Base-by-base conservation (phyloP, 2,797 vertebrate species). In the Podarcis siculus region DNA sequence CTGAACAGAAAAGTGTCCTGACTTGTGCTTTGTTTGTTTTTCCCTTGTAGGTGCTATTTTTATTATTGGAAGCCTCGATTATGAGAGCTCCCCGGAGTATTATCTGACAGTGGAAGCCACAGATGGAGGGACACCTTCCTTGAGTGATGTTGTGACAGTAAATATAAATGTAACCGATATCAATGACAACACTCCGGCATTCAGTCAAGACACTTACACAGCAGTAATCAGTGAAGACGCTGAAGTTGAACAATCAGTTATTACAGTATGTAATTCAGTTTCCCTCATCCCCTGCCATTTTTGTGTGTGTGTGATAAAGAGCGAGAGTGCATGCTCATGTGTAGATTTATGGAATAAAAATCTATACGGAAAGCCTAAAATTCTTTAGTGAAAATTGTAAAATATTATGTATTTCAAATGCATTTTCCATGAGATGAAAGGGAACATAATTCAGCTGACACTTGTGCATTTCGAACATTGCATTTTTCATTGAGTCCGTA, bases 151-250 rank as follows among this genome's bases (percentile, higher is more conserved):
- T 88, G 98, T 98, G 12, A 98, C 98, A 0, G 98, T 99, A 90
- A 99, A 97, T 96, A 97, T 99, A 93, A 99, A 99, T 58, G 96
- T 99, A 88, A 99, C 99, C 0, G 99, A 99, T 82, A 96, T 99
- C 93, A 99, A 99, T 3, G 99, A 99, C 95, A 99, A 99, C 94
- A 95, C 92, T 13, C 99, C 99, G 0, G 88, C 97, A 85, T 99
- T 99, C 94, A 98, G 98, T 96, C 99, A 99, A 87, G 96, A 97
- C 76, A 96, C 98, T 35, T 99, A 99, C 94, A 97, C 98, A 0
- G 97, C 98, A 0, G 99, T 99, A 21, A 95, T 99, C 95, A 97
- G 98, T 58, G 99, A 99, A 95, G 99, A 99, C 39, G 95, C 98
- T 0, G 93, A 98, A 71, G 97, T 98, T 6, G 98, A 99, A 19